Evolutionary conservation across 2,888 invertebrate species (phyloP), one percentile per base, ranked within the genome.

Genomic region (Merodon equestris): DNA sequence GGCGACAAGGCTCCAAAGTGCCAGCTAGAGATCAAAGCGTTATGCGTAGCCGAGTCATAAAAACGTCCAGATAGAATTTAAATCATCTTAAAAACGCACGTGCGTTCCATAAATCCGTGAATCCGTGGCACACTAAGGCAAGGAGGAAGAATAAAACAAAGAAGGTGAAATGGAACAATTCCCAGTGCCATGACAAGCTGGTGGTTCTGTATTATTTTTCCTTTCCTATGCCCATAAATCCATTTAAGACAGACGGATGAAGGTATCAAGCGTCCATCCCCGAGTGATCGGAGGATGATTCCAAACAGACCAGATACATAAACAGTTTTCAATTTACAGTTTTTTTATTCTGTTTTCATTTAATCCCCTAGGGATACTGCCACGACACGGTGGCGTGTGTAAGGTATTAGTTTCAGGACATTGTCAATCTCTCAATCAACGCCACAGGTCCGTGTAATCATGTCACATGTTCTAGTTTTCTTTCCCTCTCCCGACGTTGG

Each of bases 1-100:
- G 42, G 48, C 60, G 18, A 14, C 27, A 45, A 38, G 18, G 10
- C 44, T 19, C 48, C n/a, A 9, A 47, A 64, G 54, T 47, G 19
- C 54, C 38, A 5, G 10, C 38, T 45, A 45, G 27, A 27, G 38
- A 54, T 54, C 53, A 64, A 64, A 54, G 54, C 19, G 36, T 17
- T 9, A 10, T n/a, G 19, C 18, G 13, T 27, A 56, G 50, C 44
- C 27, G 38, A 40, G 18, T 51, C 64, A 66, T 71, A 72, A 72
- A 77, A 60, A 56, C 34, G 63, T 58, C 73, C 56, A 58, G 67
- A 73, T 51, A 48, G 45, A 56, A 58, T 73, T 73, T 72, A 77
- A 72, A 77, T 72, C 77, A 61, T 72, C 66, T 61, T 77, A 57
- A 77, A n/a, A 77, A 63, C 51, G 57, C 66, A 77, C 77, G 73